Evolutionary conservation across 2,888 invertebrate species (phyloP), one percentile per base, ranked within the genome.

Genomic region (Pristionchus fissidentatus): DNA sequence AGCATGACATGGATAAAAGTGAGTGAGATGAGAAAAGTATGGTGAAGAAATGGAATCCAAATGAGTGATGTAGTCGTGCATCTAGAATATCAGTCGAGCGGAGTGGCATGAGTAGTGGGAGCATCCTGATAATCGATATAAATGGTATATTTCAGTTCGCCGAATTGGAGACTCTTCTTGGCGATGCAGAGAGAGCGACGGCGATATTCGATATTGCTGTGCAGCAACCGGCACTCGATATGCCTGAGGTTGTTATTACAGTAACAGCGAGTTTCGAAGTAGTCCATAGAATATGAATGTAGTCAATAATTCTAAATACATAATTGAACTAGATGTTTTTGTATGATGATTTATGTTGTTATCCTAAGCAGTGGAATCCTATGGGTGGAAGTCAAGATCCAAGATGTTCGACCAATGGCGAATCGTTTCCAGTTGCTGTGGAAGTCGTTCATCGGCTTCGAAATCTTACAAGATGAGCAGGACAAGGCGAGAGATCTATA

Each of bases 401-500:
- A n/a, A n/a, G n/a, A n/a, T n/a, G n/a, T n/a, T n/a, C n/a, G n/a
- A n/a, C n/a, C n/a, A n/a, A n/a, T n/a, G n/a, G n/a, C n/a, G n/a
- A n/a, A n/a, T n/a, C n/a, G n/a, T n/a, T 10, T 57, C 60, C 83
- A 89, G 87, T 92, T 94, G 8, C 93, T 99, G 35, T 99, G 99
- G 99, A 99, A 99, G 93, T 96, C 97, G 10, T 99, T 96, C 92
- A 98, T 99, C 86, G 99, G 99, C 93, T 99, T 98, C 94, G 98
- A 99, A 94, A 96, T 97, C 41, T 95, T 96, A 13, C 96, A 97
- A 92, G 97, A 96, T 80, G 97, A 98, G 93, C 95, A 95, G 57
- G 96, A 97, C 86, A 95, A 95, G 89, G 97, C 97, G 0, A 94
- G 98, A 85, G 95, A 95, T 88, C 94, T 99, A n/a, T 99, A 98